Conservation (phyloP, 2,888 invertebrate species). For the Vanessa cardui region DNA sequence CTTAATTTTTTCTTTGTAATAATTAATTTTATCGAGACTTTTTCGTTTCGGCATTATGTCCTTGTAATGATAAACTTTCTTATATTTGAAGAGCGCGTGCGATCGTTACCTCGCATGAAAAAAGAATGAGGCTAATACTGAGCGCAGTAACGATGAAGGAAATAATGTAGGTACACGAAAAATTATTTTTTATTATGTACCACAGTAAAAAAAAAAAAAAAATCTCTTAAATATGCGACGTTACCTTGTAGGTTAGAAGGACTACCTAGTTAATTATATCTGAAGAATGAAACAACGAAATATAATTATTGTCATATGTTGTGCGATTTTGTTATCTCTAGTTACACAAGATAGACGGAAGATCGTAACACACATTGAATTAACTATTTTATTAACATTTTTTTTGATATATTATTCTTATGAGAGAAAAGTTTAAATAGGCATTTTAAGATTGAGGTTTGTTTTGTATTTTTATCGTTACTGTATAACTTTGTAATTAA, state of each 20-base stretch:
- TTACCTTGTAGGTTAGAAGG: background rate
- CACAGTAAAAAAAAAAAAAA: background rate
- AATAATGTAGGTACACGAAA: background rate
- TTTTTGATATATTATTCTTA: background rate
- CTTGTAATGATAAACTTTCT: background rate
- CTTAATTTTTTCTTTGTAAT: conserved; percentile 2
- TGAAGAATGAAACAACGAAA: background rate
- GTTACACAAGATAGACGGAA: conserved; percentile 29
- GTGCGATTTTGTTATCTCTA: conserved; percentile 65
- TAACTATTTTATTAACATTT: conserved; percentile 13
- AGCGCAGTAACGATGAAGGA: too few relatives aligned
- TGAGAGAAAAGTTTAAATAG: too few relatives aligned
- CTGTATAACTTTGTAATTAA: too few relatives aligned
- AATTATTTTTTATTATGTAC: background rate
- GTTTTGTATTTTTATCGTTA: too few relatives aligned
- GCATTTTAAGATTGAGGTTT: too few relatives aligned
- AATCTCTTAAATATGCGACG: background rate
- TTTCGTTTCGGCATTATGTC: background rate
- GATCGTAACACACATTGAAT: conserved; percentile 12
- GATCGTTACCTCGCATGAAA: conserved; percentile 6
- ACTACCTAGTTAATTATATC: background rate
- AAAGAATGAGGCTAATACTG: background rate
- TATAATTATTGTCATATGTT: conserved; percentile 52
- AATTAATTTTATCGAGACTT: conserved; percentile 2
- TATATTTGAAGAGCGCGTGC: background rate